Evolutionary conservation across 2,888 invertebrate species (phyloP).

Genomic region (Erynnis tages): DNA sequence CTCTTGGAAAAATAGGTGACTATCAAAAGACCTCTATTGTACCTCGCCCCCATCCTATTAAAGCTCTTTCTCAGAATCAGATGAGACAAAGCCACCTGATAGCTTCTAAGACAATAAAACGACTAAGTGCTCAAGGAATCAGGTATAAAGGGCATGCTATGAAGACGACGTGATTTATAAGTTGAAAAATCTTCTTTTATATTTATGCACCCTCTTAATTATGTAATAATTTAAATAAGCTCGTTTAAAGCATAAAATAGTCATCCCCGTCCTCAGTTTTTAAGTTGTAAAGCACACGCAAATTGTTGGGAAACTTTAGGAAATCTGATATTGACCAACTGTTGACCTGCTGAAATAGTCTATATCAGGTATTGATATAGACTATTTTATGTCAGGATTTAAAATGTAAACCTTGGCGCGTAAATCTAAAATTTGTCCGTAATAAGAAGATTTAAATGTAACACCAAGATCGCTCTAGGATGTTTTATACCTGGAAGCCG

Average conservation of each 20-base stretch:
- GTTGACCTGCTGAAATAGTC: too few relatives aligned
- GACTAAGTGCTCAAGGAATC: slow-evolving; percentile 9
- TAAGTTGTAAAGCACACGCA: too few relatives aligned
- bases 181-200: too few relatives aligned
- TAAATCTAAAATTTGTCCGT: background rate
- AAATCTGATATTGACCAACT: too few relatives aligned
- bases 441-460: slow-evolving; percentile 17
- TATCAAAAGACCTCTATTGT: slow-evolving; percentile 51
- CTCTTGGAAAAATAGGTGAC: slow-evolving; percentile 53
- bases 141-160: background rate
- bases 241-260: too few relatives aligned
- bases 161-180: background rate
- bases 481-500: slow-evolving; percentile 24
- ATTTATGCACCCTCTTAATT: too few relatives aligned
- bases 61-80: slow-evolving; percentile 30
- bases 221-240: too few relatives aligned
- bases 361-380: too few relatives aligned
- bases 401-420: too few relatives aligned
- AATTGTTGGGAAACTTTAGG: too few relatives aligned
- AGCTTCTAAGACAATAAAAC: slow-evolving; percentile 1
- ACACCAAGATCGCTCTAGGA: background rate
- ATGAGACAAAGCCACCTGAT: slow-evolving; percentile 27
- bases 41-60: slow-evolving; percentile 47
- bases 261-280: too few relatives aligned
- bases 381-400: too few relatives aligned